Conservation (phyloP, 2,797 vertebrate species). For the Setipinna tenuifilis region DNA sequence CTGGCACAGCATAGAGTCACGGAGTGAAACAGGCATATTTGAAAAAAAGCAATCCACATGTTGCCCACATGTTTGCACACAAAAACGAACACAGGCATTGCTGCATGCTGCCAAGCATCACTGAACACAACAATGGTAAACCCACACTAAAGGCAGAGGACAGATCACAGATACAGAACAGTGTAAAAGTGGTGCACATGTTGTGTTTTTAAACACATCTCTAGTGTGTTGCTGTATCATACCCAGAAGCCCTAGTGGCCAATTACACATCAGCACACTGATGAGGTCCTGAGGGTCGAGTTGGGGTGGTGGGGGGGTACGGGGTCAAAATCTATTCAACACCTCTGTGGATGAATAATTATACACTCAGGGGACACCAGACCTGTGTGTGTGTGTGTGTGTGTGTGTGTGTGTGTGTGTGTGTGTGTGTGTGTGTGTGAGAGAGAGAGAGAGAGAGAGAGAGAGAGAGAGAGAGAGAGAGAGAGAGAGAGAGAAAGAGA, state of each 20-base stretch:
- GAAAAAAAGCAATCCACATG: not conserved
- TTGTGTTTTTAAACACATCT: not conserved
- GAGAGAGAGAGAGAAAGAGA: not conserved
- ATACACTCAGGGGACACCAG: not conserved
- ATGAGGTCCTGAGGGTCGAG: not conserved
- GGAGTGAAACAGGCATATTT: not conserved
- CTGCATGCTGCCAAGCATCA: not conserved
- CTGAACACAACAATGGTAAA: not conserved
- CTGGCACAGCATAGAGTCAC: not conserved
- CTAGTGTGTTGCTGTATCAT: not conserved
- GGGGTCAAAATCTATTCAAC: not conserved
- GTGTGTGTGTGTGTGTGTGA: not conserved
- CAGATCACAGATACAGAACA: not conserved
- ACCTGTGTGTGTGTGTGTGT: not conserved
- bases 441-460: not conserved
- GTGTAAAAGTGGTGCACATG: not conserved
- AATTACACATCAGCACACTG: not conserved
- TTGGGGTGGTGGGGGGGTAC: too few species aligned
- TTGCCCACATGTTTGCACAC: not conserved
- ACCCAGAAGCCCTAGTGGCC: not conserved
- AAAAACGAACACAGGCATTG: not conserved
- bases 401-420: not conserved
- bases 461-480: not conserved
- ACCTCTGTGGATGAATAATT: not conserved
- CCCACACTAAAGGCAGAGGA: not conserved